Conservation (phyloP, 2,797 vertebrate genomes). For the Falco concolor region DNA sequence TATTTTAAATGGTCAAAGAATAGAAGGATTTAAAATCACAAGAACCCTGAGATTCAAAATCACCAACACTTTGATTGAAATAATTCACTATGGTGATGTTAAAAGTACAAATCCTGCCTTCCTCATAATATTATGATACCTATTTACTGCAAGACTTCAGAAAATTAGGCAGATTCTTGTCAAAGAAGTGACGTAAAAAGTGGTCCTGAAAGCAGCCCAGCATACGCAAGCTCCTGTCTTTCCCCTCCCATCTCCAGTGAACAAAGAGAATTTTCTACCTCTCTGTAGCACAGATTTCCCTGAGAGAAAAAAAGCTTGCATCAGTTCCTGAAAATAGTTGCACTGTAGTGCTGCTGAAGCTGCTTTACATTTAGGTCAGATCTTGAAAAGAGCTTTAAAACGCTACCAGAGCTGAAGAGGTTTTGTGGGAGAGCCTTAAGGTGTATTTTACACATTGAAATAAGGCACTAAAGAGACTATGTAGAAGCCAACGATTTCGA, state of each 20-base stretch:
- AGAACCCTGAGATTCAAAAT: neutral
- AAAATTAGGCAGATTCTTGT: neutral
- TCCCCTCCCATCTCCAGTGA: neutral
- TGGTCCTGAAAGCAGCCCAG: neutral
- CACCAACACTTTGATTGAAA: neutral
- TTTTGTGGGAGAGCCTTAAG: neutral
- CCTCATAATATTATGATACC: neutral
- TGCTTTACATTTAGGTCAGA: conserved; percentile 24
- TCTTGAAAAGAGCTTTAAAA: neutral
- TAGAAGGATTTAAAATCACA: neutral
- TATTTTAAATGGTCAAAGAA: neutral
- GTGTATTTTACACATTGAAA: neutral
- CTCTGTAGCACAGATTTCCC: neutral
- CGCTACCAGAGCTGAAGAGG: neutral
- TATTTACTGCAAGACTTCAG: neutral
- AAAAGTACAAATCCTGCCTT: neutral
- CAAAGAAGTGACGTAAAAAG: neutral
- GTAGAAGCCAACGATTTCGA: neutral
- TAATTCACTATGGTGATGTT: neutral
- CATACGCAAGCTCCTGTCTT: neutral
- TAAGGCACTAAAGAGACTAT: neutral
- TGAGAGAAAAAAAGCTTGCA: neutral
- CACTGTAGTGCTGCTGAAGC: neutral
- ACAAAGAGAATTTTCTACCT: conserved; percentile 24
- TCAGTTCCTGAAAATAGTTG: conserved; percentile 2